A percentile compares a stretch with the other conserved stretches of the same genome.
Evolutionary conservation across 1,140 invertebrate genomes (phyloP).

Genomic region (Galendromus occidentalis): DNA sequence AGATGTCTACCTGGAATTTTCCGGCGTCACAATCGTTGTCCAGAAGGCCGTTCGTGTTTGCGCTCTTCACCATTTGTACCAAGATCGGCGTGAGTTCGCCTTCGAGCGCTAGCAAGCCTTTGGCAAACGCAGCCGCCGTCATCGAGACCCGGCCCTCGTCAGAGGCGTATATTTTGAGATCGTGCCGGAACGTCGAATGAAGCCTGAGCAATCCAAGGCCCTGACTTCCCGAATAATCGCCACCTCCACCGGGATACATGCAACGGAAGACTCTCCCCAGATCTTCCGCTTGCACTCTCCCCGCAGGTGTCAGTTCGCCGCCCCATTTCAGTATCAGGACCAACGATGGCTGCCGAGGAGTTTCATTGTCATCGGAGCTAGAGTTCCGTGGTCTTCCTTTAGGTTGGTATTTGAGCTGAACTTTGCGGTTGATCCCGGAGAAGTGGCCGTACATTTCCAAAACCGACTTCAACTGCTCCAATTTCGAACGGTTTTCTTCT

Average conservation of each 20-base stretch:
- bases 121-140: slow-evolving; percentile 11
- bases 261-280: slow-evolving; percentile 91
- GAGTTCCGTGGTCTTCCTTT: slow-evolving; percentile 73
- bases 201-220: slow-evolving; percentile 75
- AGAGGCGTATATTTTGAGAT: slow-evolving; percentile 97
- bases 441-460: slow-evolving; percentile 99
- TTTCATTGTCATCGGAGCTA: slow-evolving; percentile 85
- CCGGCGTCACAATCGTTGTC: slow-evolving; percentile 94
- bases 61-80: slow-evolving; percentile 99
- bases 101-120: slow-evolving; percentile 76
- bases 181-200: slow-evolving; percentile 95
- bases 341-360: slow-evolving; percentile 61
- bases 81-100: slow-evolving; percentile 95
- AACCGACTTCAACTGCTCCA: slow-evolving; percentile 92
- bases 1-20: slow-evolving; percentile 59
- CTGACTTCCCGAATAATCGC: slow-evolving; percentile 67
- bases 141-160: slow-evolving; percentile 67
- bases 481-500: slow-evolving; percentile 87
- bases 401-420: slow-evolving; percentile 98
- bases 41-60: slow-evolving; percentile 90
- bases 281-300: slow-evolving; percentile 88
- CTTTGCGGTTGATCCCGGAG: slow-evolving; percentile 97
- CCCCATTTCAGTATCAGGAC: slow-evolving; percentile 98
- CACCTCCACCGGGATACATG: slow-evolving; percentile 71
- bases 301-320: slow-evolving; percentile 93